Percentiles rank a stretch among this genome's conserved stretches.
Evolutionary conservation across 2,797 vertebrate species (phyloP).

Genomic region (Danio kyathit): DNA sequence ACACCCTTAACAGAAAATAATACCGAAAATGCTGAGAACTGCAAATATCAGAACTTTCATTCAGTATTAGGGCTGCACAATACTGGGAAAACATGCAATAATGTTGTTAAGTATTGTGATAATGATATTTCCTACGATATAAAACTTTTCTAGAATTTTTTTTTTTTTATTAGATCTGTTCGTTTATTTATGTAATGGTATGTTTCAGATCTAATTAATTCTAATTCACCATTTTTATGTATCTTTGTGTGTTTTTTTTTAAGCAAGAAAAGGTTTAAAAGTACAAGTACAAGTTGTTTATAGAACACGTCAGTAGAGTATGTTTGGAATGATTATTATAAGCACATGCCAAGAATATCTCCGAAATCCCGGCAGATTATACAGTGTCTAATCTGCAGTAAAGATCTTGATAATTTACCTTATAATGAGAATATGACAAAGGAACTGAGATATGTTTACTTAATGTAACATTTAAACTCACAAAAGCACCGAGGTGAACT

Average conservation of each 20-base stretch:
- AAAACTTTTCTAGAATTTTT: too few relatives aligned
- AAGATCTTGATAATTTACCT: not conserved
- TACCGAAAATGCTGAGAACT: too few relatives aligned
- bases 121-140: too few relatives aligned
- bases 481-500: constrained; percentile 17
- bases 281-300: not conserved
- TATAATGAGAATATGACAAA: not conserved
- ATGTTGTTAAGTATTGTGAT: too few relatives aligned
- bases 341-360: not conserved
- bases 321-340: not conserved
- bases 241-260: not conserved
- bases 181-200: too few relatives aligned
- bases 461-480: constrained; percentile 7
- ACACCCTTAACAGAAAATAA: too few relatives aligned
- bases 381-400: not conserved
- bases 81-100: too few relatives aligned
- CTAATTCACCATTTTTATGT: not conserved
- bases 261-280: not conserved
- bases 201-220: too few relatives aligned
- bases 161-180: too few relatives aligned
- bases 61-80: too few relatives aligned
- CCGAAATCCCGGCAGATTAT: not conserved
- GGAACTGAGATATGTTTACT: not conserved
- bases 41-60: too few relatives aligned
- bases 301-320: not conserved